Percentiles rank a stretch among this genome's conserved stretches.
These are phyloP conservation scores for Ladona fulva DNA, from an alignment of 1,140 invertebrate genomes.

Conservation along the genomic window DNA sequence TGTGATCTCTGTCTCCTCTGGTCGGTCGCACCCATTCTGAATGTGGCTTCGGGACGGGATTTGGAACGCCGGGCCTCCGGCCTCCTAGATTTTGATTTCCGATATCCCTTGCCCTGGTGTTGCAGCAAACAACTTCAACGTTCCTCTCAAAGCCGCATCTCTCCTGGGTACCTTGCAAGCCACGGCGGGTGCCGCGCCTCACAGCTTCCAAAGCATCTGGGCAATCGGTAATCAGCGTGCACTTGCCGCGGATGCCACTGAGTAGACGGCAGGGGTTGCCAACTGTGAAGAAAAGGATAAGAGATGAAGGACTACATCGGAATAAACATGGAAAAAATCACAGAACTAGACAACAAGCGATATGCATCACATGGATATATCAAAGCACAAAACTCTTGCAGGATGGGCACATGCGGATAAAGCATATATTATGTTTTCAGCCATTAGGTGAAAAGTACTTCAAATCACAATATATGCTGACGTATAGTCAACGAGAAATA, in stretches of 20 bases:
- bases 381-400: too few species aligned
- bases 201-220: background rate
- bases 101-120: background rate
- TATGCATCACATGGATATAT: too few species aligned
- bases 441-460: too few species aligned
- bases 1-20: too few species aligned
- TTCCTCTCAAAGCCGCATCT: conserved; percentile 5
- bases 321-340: too few species aligned
- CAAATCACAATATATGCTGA: too few species aligned
- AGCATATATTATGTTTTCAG: too few species aligned
- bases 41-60: too few species aligned
- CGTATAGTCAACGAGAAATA: too few species aligned
- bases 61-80: background rate
- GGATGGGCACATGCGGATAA: too few species aligned
- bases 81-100: background rate
- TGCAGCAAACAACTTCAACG: conserved; percentile 7
- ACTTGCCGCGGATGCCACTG: background rate
- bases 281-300: background rate
- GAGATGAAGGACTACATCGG: background rate
- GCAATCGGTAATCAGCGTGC: background rate
- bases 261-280: background rate
- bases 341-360: too few species aligned
- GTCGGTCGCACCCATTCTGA: too few species aligned
- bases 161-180: background rate
- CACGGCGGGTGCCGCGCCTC: background rate